Evolutionary conservation across 2,888 invertebrate species (phyloP).

Genomic region (Lasioglossum marginatum): DNA sequence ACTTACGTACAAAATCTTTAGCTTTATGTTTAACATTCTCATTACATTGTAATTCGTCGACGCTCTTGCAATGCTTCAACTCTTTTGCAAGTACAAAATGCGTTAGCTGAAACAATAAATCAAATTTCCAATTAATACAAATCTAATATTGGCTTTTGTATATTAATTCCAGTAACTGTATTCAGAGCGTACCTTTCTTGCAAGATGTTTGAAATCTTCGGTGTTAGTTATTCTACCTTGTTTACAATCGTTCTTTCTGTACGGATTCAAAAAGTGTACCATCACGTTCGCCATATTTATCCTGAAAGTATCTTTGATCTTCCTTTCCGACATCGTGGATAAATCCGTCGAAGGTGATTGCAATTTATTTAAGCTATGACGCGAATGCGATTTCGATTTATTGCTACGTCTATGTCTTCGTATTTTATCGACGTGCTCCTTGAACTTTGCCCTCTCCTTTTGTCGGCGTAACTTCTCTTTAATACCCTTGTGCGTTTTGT

Average conservation of each 20-base stretch:
- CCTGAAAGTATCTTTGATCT: conserved; percentile 94
- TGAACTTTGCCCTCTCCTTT: conserved; percentile 87
- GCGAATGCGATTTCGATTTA: conserved; percentile 80
- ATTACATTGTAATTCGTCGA: conserved; percentile 94
- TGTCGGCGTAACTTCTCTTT: conserved; percentile 91
- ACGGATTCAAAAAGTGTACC: conserved; percentile 95
- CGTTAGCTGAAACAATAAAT: conserved; percentile 89
- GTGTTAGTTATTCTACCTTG: conserved; percentile 94
- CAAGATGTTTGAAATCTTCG: conserved; percentile 97
- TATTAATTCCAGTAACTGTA: neutral
- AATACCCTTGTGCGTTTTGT: conserved; percentile 91
- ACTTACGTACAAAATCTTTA: conserved; percentile 96
- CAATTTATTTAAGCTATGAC: conserved; percentile 77
- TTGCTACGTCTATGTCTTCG: conserved; percentile 83
- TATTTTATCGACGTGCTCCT: conserved; percentile 85
- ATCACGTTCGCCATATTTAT: conserved; percentile 92
- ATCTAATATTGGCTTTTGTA: neutral
- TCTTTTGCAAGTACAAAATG: conserved; percentile 98
- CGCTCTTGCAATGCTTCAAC: conserved; percentile 94
- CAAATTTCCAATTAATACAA: neutral
- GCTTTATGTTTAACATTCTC: conserved; percentile 98
- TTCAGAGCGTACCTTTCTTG: conserved; percentile 90
- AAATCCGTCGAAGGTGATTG: conserved; percentile 85
- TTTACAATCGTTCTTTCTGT: conserved; percentile 93
- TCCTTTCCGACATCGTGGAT: conserved; percentile 87